Evolutionary conservation across 2,113 vertebrate genomes (phyloP).

Genomic region (Trichomycterus rosablanca): DNA sequence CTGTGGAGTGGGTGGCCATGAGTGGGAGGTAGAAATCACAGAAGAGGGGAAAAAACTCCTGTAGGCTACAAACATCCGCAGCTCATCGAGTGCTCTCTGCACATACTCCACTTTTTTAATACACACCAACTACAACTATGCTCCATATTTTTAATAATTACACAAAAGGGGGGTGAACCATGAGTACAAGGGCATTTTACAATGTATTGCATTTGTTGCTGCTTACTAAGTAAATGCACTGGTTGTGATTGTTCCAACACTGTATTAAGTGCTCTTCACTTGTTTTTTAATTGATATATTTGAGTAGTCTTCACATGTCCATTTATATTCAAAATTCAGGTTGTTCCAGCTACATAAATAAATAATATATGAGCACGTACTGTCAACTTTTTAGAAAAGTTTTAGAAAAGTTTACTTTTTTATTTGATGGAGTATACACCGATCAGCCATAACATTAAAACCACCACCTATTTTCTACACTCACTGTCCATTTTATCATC

Average conservation of each 20-base stretch:
- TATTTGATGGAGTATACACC: no score
- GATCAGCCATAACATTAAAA: no score
- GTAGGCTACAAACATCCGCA: conserved; percentile 65
- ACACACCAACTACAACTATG: conserved; percentile 15
- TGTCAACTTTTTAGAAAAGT: no score
- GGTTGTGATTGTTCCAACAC: not conserved
- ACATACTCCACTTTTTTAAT: conserved; percentile 52
- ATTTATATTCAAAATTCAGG: no score
- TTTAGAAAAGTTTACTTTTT: no score
- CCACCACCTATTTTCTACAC: no score
- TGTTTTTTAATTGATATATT: no score
- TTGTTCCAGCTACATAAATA: no score
- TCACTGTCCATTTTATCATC: no score
- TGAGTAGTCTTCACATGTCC: no score
- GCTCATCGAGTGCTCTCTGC: conserved; percentile 61
- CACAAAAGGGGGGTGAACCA: not conserved
- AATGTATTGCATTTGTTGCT: conserved; percentile 1
- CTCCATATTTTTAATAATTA: conserved; percentile 23
- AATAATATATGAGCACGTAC: no score
- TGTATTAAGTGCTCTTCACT: not conserved
- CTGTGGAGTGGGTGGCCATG: conserved; percentile 53
- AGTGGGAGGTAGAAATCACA: conserved; percentile 66
- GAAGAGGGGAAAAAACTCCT: conserved; percentile 40
- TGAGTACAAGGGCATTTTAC: conserved; percentile 13
- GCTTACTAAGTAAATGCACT: conserved; percentile 12